Percentiles rank a stretch among this genome's conserved stretches.
phyloP scores from a whole-genome alignment of 2,113 vertebrate genomes.

The Podarcis muralis region DNA sequence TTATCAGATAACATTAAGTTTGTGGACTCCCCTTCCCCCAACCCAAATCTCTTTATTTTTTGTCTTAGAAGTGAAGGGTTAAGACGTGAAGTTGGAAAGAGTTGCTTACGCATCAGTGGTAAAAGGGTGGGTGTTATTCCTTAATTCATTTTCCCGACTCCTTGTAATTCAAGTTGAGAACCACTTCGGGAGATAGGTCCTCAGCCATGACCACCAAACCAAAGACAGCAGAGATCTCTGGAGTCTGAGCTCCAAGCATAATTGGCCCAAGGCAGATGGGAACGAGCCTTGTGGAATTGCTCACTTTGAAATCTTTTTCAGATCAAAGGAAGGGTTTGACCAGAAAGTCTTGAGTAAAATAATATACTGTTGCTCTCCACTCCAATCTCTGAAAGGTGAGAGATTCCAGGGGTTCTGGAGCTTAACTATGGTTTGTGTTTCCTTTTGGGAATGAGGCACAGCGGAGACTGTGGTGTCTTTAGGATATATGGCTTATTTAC shows the following conservation, averaged over 20 bases:
- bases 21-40: neutral
- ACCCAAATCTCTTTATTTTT: neutral
- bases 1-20: neutral
- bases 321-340: constrained; percentile 7
- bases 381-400: too few species aligned
- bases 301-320: neutral
- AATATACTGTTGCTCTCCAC: neutral
- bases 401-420: too few species aligned
- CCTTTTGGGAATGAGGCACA: too few species aligned
- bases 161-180: neutral
- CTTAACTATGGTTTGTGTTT: too few species aligned
- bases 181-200: neutral
- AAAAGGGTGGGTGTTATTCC: neutral
- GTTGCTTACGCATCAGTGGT: neutral
- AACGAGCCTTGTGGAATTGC: neutral
- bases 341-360: constrained; percentile 3
- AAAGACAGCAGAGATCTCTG: neutral
- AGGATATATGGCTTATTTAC: too few species aligned
- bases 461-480: too few species aligned
- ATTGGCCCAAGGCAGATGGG: neutral
- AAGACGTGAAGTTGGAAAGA: neutral
- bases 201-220: neutral
- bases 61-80: neutral
- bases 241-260: neutral
- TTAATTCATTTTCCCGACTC: neutral